Evolutionary conservation across 2,797 vertebrate genomes (phyloP).

Genomic region (Rousettus madagascariensis): DNA sequence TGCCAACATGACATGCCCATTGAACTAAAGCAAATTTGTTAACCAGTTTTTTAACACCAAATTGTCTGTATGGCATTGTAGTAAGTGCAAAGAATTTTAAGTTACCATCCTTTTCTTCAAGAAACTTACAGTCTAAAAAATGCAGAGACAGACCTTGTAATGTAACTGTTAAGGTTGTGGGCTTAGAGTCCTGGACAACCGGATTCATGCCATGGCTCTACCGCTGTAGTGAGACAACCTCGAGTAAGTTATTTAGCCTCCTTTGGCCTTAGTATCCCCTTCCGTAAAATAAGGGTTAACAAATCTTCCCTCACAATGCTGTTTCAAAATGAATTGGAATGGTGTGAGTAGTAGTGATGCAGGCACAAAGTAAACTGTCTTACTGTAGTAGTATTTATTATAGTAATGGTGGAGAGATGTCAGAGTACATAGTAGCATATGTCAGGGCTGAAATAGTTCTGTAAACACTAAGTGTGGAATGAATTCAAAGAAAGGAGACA

Average conservation of each 20-base stretch:
- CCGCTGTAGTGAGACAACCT: neutral
- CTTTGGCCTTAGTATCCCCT: neutral
- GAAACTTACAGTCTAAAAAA: neutral
- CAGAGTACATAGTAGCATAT: neutral
- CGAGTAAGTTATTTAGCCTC: neutral
- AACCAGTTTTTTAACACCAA: neutral
- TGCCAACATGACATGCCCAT: neutral
- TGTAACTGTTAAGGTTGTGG: neutral
- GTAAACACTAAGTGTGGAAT: neutral
- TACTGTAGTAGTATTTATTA: neutral
- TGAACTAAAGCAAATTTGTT: neutral
- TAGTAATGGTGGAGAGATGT: neutral
- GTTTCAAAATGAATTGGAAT: neutral
- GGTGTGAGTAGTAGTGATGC: neutral
- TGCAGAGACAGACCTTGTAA: neutral
- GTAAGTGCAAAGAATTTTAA: neutral
- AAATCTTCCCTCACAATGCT: neutral
- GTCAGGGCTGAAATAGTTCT: neutral
- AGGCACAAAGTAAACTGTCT: neutral
- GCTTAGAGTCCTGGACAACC: neutral
- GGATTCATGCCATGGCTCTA: neutral
- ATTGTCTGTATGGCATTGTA: neutral
- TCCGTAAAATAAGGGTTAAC: neutral
- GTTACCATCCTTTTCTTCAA: neutral
- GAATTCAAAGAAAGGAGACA: neutral